Evolutionary conservation across 2,888 invertebrate species (phyloP).

Genomic region (Gryllus longicercus): DNA sequence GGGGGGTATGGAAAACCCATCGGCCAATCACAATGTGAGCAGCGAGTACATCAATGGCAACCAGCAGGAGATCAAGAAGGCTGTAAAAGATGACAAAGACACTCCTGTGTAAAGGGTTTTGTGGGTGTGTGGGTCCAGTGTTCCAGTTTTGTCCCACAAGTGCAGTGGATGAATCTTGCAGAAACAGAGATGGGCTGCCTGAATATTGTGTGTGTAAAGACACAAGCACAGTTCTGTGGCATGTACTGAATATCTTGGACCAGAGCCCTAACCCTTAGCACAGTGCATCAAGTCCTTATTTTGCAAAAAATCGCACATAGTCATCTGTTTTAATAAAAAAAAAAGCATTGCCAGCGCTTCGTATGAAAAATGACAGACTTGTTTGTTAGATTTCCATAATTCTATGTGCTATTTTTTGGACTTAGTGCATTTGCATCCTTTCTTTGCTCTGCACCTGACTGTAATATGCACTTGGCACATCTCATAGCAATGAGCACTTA

Average conservation of each 20-base stretch:
- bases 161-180: neutral
- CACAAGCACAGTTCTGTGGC: slow-evolving; percentile 19
- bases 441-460: neutral
- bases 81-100: slow-evolving; percentile 54
- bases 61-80: slow-evolving; percentile 53
- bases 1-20: slow-evolving; percentile 48
- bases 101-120: slow-evolving; percentile 53
- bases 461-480: neutral
- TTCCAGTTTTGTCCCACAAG: neutral
- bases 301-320: neutral
- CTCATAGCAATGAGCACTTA: slow-evolving; percentile 1
- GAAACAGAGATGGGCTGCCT: neutral
- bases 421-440: neutral
- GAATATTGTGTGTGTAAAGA: neutral
- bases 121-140: slow-evolving; percentile 3
- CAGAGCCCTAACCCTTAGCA: too few relatives aligned
- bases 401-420: slow-evolving; percentile 11
- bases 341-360: neutral
- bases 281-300: neutral
- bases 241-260: neutral
- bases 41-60: slow-evolving; percentile 59
- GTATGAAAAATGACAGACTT: neutral
- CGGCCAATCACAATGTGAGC: slow-evolving; percentile 51
- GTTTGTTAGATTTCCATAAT: neutral
- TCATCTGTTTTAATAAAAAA: neutral